A percentile compares a stretch with the other conserved stretches of the same genome.
These are phyloP conservation scores for Nomada goodeniana DNA, from an alignment of 2,888 invertebrate genomes.

Conservation along the genomic window DNA sequence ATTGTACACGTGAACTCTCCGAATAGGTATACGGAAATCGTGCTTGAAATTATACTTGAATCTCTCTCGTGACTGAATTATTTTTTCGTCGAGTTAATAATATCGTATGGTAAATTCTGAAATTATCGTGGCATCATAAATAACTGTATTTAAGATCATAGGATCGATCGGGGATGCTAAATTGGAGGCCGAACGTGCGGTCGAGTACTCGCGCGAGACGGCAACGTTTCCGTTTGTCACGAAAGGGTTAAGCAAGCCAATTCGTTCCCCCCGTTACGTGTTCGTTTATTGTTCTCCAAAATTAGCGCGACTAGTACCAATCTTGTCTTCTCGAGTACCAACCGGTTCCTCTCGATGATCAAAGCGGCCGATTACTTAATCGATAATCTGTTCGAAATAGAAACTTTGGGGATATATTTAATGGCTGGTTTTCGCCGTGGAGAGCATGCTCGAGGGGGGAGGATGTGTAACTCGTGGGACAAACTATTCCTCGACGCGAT, in stretches of 20 bases:
- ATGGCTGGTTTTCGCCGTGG: not conserved
- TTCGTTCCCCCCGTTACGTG: too few relatives aligned
- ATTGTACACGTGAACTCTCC: not conserved
- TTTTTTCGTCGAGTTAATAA: too few relatives aligned
- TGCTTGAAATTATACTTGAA: not conserved
- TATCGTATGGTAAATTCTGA: too few relatives aligned
- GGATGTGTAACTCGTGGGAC: slow-evolving; percentile 27
- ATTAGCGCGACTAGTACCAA: not conserved
- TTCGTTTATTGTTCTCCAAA: not conserved
- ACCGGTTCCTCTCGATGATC: not conserved
- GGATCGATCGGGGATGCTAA: too few relatives aligned
- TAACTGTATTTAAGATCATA: too few relatives aligned
- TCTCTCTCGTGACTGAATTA: too few relatives aligned
- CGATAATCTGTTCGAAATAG: not conserved
- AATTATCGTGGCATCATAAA: too few relatives aligned
- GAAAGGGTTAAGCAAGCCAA: too few relatives aligned
- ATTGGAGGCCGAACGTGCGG: too few relatives aligned
- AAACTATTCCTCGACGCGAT: slow-evolving; percentile 59
- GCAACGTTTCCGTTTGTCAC: too few relatives aligned
- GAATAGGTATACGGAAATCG: not conserved
- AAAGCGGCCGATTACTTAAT: too few relatives aligned
- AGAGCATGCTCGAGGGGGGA: slow-evolving; percentile 44
- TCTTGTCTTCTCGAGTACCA: not conserved
- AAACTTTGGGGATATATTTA: not conserved
- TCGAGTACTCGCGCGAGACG: too few relatives aligned